Base-by-base conservation (phyloP, 1,140 invertebrate genomes). In the Chrysoperla carnea region DNA sequence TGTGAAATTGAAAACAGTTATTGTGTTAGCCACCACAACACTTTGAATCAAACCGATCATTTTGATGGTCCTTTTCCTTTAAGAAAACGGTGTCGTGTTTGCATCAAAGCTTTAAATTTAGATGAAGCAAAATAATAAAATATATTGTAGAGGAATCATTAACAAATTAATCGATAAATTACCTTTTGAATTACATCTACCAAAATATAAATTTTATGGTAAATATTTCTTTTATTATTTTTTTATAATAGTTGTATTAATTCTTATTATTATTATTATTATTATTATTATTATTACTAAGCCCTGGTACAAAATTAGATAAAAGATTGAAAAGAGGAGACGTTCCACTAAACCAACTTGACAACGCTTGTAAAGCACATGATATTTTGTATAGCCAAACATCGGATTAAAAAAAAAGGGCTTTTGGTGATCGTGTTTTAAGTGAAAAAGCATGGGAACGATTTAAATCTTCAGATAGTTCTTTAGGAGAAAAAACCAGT, bases 391-490 rank as follows among this genome's bases (percentile, higher is more conserved):
- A 37, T 43, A 43, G 27, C 37, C 41, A 17, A 37, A 8, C 27
- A 8, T 37, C 12, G 37, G 37, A 17, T 43, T 36, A 1, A 12
- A 37, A 37, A 28, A 36, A 37, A 15, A 36, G n/a, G 37, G 41
- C 36, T 17, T 37, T 37, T 8, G 29, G 12, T 23, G 17, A 23
- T 23, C 17, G 41, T 28, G 6, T 35, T 37, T 43, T 37, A 43
- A 37, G n/a, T 28, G 12, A 35, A 35, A 55, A 53, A 49, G 57
- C 58, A 28, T 59, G 51, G 51, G n/a, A 51, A 44, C 44, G 53
- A 44, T 47, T 59, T 38, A 52, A 52, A 43, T 43, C 59, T n/a
- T 54, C 45, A 43, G 54, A 64, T 42, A 40, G 53, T 35, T 46
- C 23, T 43, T 36, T 57, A 6, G 44, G 41, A 8, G 55, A 57